A percentile compares a stretch with the other conserved stretches of the same genome.
Conservation (phyloP, 1,140 invertebrate species). For the Ceratosolen fusciceps region DNA sequence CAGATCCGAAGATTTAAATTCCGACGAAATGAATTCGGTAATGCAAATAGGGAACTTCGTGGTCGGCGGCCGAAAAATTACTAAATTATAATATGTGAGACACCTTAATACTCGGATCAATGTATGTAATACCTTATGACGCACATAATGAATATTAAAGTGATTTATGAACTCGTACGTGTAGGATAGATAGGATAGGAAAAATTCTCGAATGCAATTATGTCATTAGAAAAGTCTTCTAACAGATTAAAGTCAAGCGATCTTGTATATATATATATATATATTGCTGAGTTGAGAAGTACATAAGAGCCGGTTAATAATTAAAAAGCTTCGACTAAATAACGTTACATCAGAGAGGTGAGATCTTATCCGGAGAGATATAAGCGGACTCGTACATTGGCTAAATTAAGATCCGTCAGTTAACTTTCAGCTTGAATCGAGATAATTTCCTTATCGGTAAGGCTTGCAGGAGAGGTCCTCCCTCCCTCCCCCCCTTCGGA, state of each 20-base stretch:
- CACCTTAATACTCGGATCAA: too few relatives aligned
- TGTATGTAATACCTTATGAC: too few relatives aligned
- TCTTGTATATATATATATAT: too few relatives aligned
- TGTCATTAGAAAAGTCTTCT: slow-evolving; percentile 20
- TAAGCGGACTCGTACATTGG: slow-evolving; percentile 39
- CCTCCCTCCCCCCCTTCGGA: too few relatives aligned
- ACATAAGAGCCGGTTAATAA: slow-evolving; percentile 17
- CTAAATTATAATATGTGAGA: too few relatives aligned
- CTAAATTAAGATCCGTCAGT: slow-evolving; percentile 44
- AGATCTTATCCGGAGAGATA: slow-evolving; percentile 19
- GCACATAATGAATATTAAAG: slow-evolving; percentile 7
- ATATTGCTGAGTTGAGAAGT: background rate
- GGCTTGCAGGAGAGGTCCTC: too few relatives aligned
- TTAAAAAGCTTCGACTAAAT: slow-evolving; percentile 9
- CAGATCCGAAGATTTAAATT: too few relatives aligned
- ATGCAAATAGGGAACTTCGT: too few relatives aligned
- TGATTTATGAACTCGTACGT: slow-evolving; percentile 8
- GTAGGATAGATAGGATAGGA: background rate
- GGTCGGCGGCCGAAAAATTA: too few relatives aligned
- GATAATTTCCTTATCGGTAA: slow-evolving; percentile 48
- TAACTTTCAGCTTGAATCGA: slow-evolving; percentile 40
- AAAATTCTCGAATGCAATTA: slow-evolving; percentile 7
- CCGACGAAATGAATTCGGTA: too few relatives aligned
- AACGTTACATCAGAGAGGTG: slow-evolving; percentile 11
- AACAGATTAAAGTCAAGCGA: slow-evolving; percentile 9